Evolutionary conservation across 2,888 invertebrate genomes (phyloP).

Genomic region (Electrophaes corylata): DNA sequence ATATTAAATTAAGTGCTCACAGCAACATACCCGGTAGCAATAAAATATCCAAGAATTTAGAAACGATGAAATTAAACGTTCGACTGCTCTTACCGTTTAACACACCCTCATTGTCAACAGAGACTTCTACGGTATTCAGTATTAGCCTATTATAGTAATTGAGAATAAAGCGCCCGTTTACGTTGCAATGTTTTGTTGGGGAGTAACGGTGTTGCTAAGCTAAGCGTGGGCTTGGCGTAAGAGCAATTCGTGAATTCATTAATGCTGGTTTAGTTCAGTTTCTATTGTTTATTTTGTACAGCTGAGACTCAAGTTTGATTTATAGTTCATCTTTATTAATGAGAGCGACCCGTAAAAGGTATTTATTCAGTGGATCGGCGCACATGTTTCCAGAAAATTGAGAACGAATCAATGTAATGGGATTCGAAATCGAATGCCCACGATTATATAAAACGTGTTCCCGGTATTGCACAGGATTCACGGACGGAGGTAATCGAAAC

Average conservation of each 20-base stretch:
- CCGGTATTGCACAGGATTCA: slow-evolving; percentile 49
- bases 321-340: slow-evolving; percentile 32
- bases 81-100: slow-evolving; percentile 19
- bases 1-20: slow-evolving; percentile 4
- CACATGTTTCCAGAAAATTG: slow-evolving; percentile 37
- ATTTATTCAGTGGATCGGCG: slow-evolving; percentile 14
- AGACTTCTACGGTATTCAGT: slow-evolving; percentile 46
- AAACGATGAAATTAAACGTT: slow-evolving; percentile 17
- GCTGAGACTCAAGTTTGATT: slow-evolving; percentile 23
- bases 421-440: slow-evolving; percentile 43
- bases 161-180: slow-evolving; percentile 64
- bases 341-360: slow-evolving; percentile 22
- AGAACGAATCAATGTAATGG: slow-evolving; percentile 39
- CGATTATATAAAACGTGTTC: slow-evolving; percentile 52
- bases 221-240: slow-evolving; percentile 45
- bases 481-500: slow-evolving; percentile 52
- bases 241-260: slow-evolving; percentile 48
- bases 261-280: slow-evolving; percentile 34
- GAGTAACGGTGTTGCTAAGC: slow-evolving; percentile 52
- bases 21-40: slow-evolving; percentile 5
- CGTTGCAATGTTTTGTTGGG: slow-evolving; percentile 56
- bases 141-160: slow-evolving; percentile 56
- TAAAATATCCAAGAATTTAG: slow-evolving; percentile 18
- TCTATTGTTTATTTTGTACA: slow-evolving; percentile 16
- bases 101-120: slow-evolving; percentile 45